Base-by-base conservation (phyloP, 2,113 vertebrate genomes). In the Rallus limicola region DNA sequence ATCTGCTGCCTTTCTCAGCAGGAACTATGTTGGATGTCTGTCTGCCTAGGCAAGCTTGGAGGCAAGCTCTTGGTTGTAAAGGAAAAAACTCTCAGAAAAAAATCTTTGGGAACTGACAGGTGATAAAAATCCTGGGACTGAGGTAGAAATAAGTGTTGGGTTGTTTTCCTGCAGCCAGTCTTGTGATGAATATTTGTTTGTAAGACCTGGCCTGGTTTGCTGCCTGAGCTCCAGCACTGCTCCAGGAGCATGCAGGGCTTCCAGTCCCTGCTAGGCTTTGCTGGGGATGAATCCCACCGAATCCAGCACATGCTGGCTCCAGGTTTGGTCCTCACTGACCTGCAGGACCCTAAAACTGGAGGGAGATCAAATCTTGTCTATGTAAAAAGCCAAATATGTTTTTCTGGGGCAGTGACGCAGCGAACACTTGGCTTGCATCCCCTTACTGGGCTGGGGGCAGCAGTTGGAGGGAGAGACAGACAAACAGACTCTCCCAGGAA, bases 1-100 rank as follows among this genome's bases (percentile, higher is more conserved):
- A 21, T 19, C 31, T 2, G 44, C 28, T 38, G n/a, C 38, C 25
- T 70, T 64, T 64, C 50, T 23, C 58, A 28, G 81, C 34, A 9
- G 1, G 44, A 44, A 16, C 38, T 13, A 7, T 2, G 2, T 0
- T 0, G 7, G 38, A 7, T 40, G n/a, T 28, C 24, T 8, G 24
- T 38, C 48, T 68, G 48, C n/a, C 38, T 53, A 28, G 65, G 29
- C 38, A 31, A 31, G 29, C 31, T 38, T 50, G 28, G 56, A 77
- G 52, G 42, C 16, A 38, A 75, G 8, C 31, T 31, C 29, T 34
- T 82, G 42, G 6, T 50, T 69, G 40, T 69, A 33, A 60, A 77
- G 36, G 25, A 31, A 59, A 52, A 50, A 71, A 71, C 15, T 2
- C 38, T 71, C 58, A 29, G 58, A 42, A 40, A 70, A 70, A 55